These are phyloP conservation scores for Athetis lepigone DNA, from an alignment of 2,888 invertebrate genomes.

Conservation along the genomic window DNA sequence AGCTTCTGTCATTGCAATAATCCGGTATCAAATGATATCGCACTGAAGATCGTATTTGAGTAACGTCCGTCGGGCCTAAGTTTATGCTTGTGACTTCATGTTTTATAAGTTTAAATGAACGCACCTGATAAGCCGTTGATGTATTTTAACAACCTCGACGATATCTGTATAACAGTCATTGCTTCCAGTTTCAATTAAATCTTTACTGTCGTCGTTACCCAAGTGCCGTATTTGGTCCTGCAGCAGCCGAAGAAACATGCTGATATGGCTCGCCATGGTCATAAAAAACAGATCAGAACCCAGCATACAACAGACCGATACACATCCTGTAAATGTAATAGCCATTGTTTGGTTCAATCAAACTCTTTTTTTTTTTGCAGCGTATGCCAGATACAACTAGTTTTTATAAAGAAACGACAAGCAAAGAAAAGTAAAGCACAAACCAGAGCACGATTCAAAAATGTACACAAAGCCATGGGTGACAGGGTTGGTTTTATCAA, in stretches of 20 bases:
- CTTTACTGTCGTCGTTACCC: conserved; percentile 40
- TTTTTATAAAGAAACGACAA: not conserved
- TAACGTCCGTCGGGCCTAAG: too few species aligned
- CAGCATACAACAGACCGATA: conserved; percentile 81
- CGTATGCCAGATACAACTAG: too few species aligned
- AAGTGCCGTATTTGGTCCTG: conserved; percentile 78
- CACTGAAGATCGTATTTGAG: too few species aligned
- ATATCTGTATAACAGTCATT: conserved; percentile 75
- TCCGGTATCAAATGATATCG: too few species aligned
- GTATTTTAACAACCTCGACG: conserved; percentile 75
- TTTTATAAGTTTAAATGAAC: too few species aligned
- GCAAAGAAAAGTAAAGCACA: conserved; percentile 29
- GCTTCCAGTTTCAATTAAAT: conserved; percentile 9
- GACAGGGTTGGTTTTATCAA: conserved; percentile 79
- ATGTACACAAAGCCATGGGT: conserved; percentile 75
- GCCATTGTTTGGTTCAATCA: not conserved
- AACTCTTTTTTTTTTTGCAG: too few species aligned
- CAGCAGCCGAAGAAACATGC: conserved; percentile 78
- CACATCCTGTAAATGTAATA: conserved; percentile 64
- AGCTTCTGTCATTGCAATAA: too few species aligned
- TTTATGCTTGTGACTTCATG: too few species aligned
- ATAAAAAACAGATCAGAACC: conserved; percentile 81
- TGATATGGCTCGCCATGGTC: conserved; percentile 83
- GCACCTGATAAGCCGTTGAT: conserved; percentile 80
- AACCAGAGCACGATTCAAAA: conserved; percentile 80